These are phyloP conservation scores for Gorsachius goisagi DNA, from an alignment of 2,113 vertebrate genomes.

Conservation along the genomic window DNA sequence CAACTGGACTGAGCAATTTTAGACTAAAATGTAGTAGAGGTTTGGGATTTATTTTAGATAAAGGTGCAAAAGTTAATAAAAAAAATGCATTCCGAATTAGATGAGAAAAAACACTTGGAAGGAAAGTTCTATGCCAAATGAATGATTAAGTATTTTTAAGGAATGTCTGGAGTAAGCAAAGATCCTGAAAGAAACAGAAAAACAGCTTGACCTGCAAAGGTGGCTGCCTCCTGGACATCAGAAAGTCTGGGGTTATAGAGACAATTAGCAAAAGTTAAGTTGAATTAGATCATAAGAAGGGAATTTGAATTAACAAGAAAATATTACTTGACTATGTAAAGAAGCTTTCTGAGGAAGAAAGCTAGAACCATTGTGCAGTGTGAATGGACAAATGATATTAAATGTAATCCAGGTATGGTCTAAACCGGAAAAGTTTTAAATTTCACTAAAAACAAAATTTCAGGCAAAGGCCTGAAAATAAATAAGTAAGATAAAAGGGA, in stretches of 20 bases:
- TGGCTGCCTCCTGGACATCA: background rate
- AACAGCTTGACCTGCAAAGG: background rate
- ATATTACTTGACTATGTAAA: background rate
- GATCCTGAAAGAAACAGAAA: background rate
- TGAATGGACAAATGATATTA: background rate
- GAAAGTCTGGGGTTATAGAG: background rate
- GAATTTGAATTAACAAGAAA: background rate
- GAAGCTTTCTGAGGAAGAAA: background rate
- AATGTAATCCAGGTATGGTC: background rate
- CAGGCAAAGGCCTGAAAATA: background rate
- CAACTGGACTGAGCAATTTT: background rate
- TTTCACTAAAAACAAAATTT: background rate
- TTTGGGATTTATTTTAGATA: constrained; percentile 12
- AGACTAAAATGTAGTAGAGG: background rate
- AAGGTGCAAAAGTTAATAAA: background rate
- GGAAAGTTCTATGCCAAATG: background rate
- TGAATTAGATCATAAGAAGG: background rate
- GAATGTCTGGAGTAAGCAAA: background rate
- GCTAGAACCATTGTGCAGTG: background rate
- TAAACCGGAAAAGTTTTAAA: background rate
- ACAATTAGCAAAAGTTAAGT: background rate
- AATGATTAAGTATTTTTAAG: background rate
- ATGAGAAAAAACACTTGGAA: background rate
- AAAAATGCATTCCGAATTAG: background rate
- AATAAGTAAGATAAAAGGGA: background rate